Base-by-base conservation (phyloP, 2,113 vertebrate genomes). In the Dasyprocta punctata region DNA sequence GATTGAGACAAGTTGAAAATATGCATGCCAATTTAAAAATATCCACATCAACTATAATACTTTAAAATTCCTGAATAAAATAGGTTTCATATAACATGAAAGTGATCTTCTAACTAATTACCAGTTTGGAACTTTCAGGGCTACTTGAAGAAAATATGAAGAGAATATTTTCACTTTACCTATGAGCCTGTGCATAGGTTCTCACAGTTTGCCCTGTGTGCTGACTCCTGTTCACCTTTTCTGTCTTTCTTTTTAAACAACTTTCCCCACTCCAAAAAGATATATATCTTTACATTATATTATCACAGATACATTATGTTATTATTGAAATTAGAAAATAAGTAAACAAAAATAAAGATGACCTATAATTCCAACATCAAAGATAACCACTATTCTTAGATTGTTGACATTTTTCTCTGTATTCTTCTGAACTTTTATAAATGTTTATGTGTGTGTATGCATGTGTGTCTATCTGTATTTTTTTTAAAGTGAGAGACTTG, bases 1-100 rank as follows among this genome's bases (percentile, higher is more conserved):
- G 81, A 82, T 81, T 96, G 95, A 96, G 78, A 77, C n/a, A 97
- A 96, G 54, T 94, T 96, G 49, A 92, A 95, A 93, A 92, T 88
- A 89, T 49, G 22, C 8, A 3, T 85, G 91, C 22, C 33, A 92
- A 92, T 69, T 90, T 96, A 16, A 73, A 92, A 93, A 81, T 93
- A 92, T 38, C 71, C 10, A 17, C 77, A 97, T 20, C 19, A 95
- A 67, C 36, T 83, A 71, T 16, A 92, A 33, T 83, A 75, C 86
- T 92, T 92, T 83, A 88, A 95, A 96, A 75, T 83, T 92, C 75
- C 54, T 49, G 54, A 94, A 90, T 54, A 90, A 94, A 86, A 58
- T 91, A 60, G 47, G n/a, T 80, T 89, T 97, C 47, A 36, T 61
- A 47, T 61, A 69, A 86, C 30, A 78, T 41, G 87, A 52, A 95